A percentile compares a stretch with the other conserved stretches of the same genome.
phyloP scores from a whole-genome alignment of 2,113 vertebrate species.

The Parus major region DNA sequence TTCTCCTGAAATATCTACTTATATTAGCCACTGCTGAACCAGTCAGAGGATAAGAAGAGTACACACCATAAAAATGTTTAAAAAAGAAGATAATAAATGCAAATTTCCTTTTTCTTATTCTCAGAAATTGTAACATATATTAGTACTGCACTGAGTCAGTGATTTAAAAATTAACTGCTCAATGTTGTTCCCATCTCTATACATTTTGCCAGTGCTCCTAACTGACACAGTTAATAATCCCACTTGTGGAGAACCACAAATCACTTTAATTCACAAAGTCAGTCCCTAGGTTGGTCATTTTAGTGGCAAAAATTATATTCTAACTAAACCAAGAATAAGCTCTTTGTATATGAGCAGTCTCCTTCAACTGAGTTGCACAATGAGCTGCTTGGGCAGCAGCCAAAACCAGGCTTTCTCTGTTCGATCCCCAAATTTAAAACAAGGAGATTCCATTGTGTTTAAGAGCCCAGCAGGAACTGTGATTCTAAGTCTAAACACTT shows the following conservation, averaged over 20 bases:
- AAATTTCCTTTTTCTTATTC: conserved; percentile 39
- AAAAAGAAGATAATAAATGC: conserved; percentile 26
- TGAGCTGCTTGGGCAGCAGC: conserved; percentile 70
- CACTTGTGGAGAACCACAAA: conserved; percentile 45
- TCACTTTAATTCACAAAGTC: conserved; percentile 65
- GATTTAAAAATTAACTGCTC: conserved; percentile 69
- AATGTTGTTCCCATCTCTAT: conserved; percentile 16
- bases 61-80: background rate
- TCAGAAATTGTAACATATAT: conserved; percentile 22
- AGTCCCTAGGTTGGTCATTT: conserved; percentile 71
- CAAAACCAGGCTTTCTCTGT: conserved; percentile 65
- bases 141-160: conserved; percentile 37
- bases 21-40: background rate
- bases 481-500: conserved; percentile 64
- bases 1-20: conserved; percentile 16
- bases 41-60: conserved; percentile 5
- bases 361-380: conserved; percentile 69
- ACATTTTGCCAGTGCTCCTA: conserved; percentile 25
- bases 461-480: conserved; percentile 62
- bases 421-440: conserved; percentile 71
- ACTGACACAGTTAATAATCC: conserved; percentile 62
- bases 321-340: conserved; percentile 74
- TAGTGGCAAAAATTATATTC: conserved; percentile 73
- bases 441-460: conserved; percentile 72
- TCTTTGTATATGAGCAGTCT: conserved; percentile 72